Evolutionary conservation across 2,113 vertebrate species (phyloP).

Genomic region (Typhlomys cinereus): DNA sequence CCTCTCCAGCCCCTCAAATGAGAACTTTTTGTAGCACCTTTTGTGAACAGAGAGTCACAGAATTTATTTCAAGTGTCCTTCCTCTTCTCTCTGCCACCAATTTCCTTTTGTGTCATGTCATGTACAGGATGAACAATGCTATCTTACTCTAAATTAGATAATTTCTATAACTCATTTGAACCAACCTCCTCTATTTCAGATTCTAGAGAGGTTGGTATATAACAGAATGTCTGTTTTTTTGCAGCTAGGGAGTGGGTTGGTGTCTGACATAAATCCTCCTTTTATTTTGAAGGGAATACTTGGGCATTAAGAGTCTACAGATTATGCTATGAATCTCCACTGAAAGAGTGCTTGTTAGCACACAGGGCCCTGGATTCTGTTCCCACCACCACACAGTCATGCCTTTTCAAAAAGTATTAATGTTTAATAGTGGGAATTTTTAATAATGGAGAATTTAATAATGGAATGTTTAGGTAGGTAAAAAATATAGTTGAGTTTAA

Average conservation of each 20-base stretch:
- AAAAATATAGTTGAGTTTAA: not conserved
- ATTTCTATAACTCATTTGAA: not conserved
- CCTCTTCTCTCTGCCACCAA: too few species aligned
- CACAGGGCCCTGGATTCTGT: not conserved
- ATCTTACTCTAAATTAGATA: not conserved
- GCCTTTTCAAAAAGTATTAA: not conserved
- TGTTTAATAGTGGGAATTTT: not conserved
- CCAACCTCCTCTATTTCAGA: not conserved
- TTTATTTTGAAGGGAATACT: slow-evolving; percentile 14
- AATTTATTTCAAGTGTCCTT: not conserved
- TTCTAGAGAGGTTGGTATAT: not conserved
- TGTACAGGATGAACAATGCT: not conserved
- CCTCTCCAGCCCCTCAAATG: too few species aligned
- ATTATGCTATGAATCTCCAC: not conserved
- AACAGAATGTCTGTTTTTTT: too few species aligned
- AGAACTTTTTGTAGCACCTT: not conserved
- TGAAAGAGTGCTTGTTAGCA: not conserved
- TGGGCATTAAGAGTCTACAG: too few species aligned
- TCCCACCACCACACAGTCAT: not conserved
- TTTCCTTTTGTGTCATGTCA: not conserved
- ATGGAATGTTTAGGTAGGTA: not conserved
- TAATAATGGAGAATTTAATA: too few species aligned
- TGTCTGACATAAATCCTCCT: not conserved
- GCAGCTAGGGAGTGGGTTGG: not conserved
- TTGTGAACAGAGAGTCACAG: slow-evolving; percentile 1